Conservation (phyloP, 2,797 vertebrate genomes). For the Podargus strigoides region DNA sequence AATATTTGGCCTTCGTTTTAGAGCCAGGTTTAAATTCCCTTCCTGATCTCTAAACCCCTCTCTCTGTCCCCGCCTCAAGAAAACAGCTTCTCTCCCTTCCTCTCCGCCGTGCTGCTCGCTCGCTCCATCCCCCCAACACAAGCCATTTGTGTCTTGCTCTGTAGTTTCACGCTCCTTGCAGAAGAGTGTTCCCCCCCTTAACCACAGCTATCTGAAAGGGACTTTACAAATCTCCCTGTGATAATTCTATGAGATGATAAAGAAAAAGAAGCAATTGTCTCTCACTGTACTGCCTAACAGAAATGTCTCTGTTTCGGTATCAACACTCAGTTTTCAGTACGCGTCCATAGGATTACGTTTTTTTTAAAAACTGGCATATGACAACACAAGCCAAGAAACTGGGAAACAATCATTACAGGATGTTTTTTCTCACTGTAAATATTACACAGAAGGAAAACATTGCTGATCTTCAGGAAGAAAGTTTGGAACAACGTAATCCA, state of each 20-base stretch:
- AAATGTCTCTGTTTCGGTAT: not conserved
- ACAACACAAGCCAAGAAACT: not conserved
- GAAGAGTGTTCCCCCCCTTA: not conserved
- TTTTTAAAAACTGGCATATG: not conserved
- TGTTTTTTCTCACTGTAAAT: constrained; percentile 5
- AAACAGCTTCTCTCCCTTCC: not conserved
- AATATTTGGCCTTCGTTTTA: not conserved
- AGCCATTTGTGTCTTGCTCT: not conserved
- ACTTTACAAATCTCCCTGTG: not conserved
- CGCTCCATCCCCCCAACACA: not conserved
- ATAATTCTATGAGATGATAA: not conserved
- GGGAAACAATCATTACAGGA: constrained; percentile 5
- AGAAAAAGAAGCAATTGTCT: not conserved
- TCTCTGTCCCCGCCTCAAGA: not conserved
- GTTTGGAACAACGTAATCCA: not conserved
- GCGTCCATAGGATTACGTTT: not conserved
- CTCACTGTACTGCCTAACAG: not conserved
- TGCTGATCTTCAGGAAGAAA: not conserved
- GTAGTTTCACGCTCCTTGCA: accelerated
- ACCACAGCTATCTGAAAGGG: not conserved
- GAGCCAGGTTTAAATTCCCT: not conserved
- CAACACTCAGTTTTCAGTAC: not conserved
- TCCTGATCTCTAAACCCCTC: not conserved
- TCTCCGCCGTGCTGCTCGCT: no score
- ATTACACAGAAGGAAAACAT: not conserved